These are phyloP conservation scores for Eleutherodactylus coqui DNA, from an alignment of 2,797 vertebrate genomes.

Conservation along the genomic window DNA sequence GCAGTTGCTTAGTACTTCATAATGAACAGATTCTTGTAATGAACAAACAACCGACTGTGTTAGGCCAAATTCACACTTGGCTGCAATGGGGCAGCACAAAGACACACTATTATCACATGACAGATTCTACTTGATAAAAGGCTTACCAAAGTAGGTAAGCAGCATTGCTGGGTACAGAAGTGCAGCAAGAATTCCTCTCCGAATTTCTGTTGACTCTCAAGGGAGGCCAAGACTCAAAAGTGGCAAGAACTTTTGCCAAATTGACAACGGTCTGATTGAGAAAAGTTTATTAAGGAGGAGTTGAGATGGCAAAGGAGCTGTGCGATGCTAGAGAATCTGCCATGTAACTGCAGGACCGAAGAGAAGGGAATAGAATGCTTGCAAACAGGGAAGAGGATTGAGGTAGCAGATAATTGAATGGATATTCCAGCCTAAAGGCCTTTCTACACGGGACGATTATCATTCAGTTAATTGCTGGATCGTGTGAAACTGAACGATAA, in stretches of 20 bases:
- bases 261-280: too few relatives aligned
- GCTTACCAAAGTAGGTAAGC: background rate
- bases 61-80: background rate
- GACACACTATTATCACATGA: background rate
- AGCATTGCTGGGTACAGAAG: background rate
- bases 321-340: too few relatives aligned
- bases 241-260: background rate
- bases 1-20: slow-evolving; percentile 12
- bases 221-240: background rate
- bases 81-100: background rate
- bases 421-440: too few relatives aligned
- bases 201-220: background rate
- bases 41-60: background rate
- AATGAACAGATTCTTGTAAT: slow-evolving; percentile 33
- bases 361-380: too few relatives aligned
- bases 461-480: too few relatives aligned
- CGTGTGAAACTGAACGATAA: too few relatives aligned
- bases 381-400: too few relatives aligned
- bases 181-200: background rate
- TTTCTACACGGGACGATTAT: too few relatives aligned
- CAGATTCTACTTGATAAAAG: background rate
- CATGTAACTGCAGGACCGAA: too few relatives aligned
- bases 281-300: too few relatives aligned
- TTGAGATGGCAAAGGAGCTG: too few relatives aligned
- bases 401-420: too few relatives aligned